Evolutionary conservation across 2,113 vertebrate species (phyloP), one percentile per base, ranked within the genome.

Genomic region (Saimiri boliviensis): DNA sequence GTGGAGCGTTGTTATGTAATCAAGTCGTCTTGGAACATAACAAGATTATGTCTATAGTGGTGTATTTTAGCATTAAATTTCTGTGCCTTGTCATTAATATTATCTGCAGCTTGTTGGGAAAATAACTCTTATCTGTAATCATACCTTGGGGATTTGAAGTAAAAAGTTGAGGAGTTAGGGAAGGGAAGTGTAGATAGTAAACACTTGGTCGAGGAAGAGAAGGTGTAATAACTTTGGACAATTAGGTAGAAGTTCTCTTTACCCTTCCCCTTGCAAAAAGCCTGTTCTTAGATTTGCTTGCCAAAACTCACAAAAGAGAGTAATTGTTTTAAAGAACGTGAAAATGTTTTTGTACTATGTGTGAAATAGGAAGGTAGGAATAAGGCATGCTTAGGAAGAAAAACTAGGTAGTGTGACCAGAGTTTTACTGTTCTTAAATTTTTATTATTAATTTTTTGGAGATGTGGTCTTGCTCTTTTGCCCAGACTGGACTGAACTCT

Each of bases 241-340:
- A 19, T 76, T 12, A 3, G 20, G 49, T 49, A 76, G 96, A 92
- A 95, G 6, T 17, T 80, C 13, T 60, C 56, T 49, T 82, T 83
- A 52, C 30, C 23, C 76, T 76, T 94, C 27, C 27, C n/a, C 52
- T 77, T 94, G 81, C 63, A 83, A 74, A 94, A 92, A 91, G 32
- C 37, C 66, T 91, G 45, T 77, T 87, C 17, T 7, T 93, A 84
- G 79, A 2, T 88, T 8, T 70, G 54, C 27, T 91, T 96, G 58
- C 47, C 14, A 79, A 85, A 66, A 96, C 23, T 90, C 86, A 89
- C 30, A 68, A 93, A 96, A 81, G 63, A 84, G 92, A 96, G 94
- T 35, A 68, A 79, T 25, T 92, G 40, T 13, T 60, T 23, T 37
- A 90, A 25, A 95, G 37, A 8, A 8, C 77, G 54, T 96, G 10